Evolutionary conservation across 2,888 invertebrate species (phyloP).

Genomic region (Poecilobothrus nobilitatus): DNA sequence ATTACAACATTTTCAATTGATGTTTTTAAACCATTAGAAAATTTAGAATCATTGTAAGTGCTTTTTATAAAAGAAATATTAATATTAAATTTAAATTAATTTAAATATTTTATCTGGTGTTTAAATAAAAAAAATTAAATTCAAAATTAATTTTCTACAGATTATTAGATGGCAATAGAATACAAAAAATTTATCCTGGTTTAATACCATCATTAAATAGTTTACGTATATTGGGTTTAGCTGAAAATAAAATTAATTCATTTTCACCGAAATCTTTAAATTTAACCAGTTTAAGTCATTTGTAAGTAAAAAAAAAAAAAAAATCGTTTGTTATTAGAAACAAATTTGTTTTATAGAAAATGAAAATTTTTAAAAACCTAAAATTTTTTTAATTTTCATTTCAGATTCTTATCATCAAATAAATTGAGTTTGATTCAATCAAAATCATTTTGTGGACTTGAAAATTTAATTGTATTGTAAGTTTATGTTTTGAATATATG

Average conservation of each 20-base stretch:
- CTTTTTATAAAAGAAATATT: no score
- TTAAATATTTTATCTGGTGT: background rate
- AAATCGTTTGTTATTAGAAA: no score
- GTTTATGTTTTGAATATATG: no score
- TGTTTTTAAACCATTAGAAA: slow-evolving; percentile 40
- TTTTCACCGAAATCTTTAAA: slow-evolving; percentile 37
- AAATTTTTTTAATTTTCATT: slow-evolving; percentile 22
- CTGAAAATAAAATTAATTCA: slow-evolving; percentile 41
- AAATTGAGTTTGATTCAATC: slow-evolving; percentile 40
- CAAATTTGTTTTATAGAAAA: no score
- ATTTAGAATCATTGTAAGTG: slow-evolving; percentile 45
- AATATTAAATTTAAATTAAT: background rate
- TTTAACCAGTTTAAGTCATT: slow-evolving; percentile 40
- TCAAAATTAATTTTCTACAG: slow-evolving; percentile 22
- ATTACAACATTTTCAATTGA: slow-evolving; percentile 38
- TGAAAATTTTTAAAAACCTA: slow-evolving; percentile 10
- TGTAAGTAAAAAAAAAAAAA: slow-evolving; percentile 41
- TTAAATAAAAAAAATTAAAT: no score
- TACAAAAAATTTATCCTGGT: slow-evolving; percentile 34
- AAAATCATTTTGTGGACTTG: slow-evolving; percentile 45
- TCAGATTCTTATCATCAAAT: slow-evolving; percentile 49
- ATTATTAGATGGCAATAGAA: slow-evolving; percentile 43
- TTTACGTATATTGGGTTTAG: slow-evolving; percentile 45
- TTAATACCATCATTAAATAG: slow-evolving; percentile 40
- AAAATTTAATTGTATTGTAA: slow-evolving; percentile 41